Conservation (phyloP, 2,797 vertebrate species). For the Orestias chungarensis region DNA sequence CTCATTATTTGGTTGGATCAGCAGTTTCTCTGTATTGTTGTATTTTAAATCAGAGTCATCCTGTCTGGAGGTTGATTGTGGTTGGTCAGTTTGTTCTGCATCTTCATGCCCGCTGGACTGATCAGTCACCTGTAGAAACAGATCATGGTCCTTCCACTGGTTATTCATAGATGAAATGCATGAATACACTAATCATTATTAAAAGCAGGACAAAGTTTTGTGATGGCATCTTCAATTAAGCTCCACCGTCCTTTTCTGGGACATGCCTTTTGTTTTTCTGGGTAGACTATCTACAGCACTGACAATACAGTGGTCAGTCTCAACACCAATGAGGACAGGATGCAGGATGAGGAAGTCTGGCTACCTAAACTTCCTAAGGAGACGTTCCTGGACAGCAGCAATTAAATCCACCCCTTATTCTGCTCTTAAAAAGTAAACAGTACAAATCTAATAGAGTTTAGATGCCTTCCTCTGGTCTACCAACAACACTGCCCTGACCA, state of each 20-base stretch:
- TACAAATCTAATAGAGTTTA: too few species aligned
- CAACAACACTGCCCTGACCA: too few species aligned
- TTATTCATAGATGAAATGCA: neutral
- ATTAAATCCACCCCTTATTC: too few species aligned
- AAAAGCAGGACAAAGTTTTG: constrained; percentile 32
- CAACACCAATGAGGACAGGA: too few species aligned
- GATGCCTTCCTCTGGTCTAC: too few species aligned
- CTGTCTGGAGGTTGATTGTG: neutral
- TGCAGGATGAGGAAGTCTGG: too few species aligned
- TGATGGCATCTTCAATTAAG: neutral
- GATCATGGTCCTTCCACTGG: neutral
- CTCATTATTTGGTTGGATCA: constrained; percentile 3
- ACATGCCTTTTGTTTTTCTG: neutral
- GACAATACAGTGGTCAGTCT: neutral
- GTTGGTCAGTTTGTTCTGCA: constrained; percentile 12
- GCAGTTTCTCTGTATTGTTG: constrained; percentile 26
- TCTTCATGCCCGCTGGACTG: constrained; percentile 23
- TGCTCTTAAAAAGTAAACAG: too few species aligned
- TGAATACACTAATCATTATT: constrained; percentile 10
- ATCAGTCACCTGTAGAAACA: constrained; percentile 38
- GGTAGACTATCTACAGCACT: neutral
- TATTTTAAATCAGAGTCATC: constrained; percentile 15
- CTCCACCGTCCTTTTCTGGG: neutral
- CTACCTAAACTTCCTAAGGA: too few species aligned
- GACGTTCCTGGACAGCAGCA: too few species aligned